phyloP scores from a whole-genome alignment of 2,797 vertebrate species.

The Urocyon cinereoargenteus region DNA sequence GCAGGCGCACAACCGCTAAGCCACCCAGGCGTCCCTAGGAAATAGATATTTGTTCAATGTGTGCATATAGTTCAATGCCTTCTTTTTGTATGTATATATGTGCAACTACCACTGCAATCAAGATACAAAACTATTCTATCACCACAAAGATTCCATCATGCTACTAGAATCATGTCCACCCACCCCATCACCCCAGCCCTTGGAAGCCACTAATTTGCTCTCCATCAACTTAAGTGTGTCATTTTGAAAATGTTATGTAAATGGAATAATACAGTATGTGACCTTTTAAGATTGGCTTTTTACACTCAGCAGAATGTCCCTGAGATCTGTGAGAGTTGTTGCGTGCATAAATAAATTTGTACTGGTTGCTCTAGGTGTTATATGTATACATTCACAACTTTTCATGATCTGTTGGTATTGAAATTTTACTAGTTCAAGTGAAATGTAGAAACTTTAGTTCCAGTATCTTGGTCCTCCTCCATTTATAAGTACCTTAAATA shows the following conservation, averaged over 20 bases:
- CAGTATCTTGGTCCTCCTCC: background rate
- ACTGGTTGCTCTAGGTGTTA: constrained; percentile 35
- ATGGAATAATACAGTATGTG: constrained; percentile 16
- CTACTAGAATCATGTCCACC: background rate
- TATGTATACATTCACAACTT: background rate
- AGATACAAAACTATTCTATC: constrained; percentile 48
- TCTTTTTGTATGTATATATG: constrained; percentile 7
- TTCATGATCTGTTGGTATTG: background rate
- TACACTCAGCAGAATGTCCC: constrained; percentile 60
- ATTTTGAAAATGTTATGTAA: constrained; percentile 58
- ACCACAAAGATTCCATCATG: constrained; percentile 5
- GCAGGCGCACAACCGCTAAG: too few relatives aligned
- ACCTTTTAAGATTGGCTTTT: constrained; percentile 53
- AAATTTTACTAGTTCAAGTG: constrained; percentile 61
- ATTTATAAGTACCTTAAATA: constrained; percentile 63
- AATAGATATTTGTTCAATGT: background rate
- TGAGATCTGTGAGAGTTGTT: constrained; percentile 44
- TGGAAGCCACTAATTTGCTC: constrained; percentile 52
- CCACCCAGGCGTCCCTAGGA: background rate
- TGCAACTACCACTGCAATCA: constrained; percentile 27
- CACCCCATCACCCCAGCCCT: background rate
- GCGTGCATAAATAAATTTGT: constrained; percentile 48
- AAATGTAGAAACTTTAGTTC: constrained; percentile 49
- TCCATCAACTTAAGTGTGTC: constrained; percentile 49
- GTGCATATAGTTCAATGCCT: background rate